phyloP scores from a whole-genome alignment of 2,113 vertebrate species.

The Paracanthobrama guichenoti region DNA sequence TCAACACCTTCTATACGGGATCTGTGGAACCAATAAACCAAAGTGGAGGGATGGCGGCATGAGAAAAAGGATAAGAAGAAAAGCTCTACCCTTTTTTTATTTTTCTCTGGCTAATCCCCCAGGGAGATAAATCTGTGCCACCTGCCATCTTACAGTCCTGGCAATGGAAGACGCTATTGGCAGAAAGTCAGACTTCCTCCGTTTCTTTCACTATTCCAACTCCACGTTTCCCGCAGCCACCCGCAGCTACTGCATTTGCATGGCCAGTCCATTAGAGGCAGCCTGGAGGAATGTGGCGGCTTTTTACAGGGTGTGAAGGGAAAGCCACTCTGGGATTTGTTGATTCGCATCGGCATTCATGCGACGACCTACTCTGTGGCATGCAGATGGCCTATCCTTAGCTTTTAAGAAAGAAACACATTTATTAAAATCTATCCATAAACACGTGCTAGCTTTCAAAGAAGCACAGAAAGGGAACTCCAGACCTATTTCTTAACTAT shows the following conservation, averaged over 20 bases:
- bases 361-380: conserved; percentile 16
- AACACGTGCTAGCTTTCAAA: conserved; percentile 4
- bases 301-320: conserved; percentile 38
- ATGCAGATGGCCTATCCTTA: not conserved
- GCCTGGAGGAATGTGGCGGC: not conserved
- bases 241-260: conserved; percentile 2
- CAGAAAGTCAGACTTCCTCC: conserved; percentile 17
- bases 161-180: conserved; percentile 46
- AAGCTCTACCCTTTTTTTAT: conserved; percentile 6
- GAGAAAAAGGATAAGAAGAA: conserved; percentile 17
- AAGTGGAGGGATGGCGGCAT: not conserved
- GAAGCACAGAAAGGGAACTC: not conserved
- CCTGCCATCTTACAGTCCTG: conserved; percentile 47
- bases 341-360: not conserved
- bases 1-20: conserved; percentile 12
- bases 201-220: not conserved
- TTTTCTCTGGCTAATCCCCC: conserved; percentile 30
- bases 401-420: conserved; percentile 34
- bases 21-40: conserved; percentile 11
- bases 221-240: not conserved
- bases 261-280: conserved; percentile 43
- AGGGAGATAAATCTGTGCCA: conserved; percentile 46
- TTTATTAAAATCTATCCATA: not conserved
- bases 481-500: not conserved
- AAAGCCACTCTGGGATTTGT: conserved; percentile 34